These are phyloP conservation scores for Agelastica alni DNA, from an alignment of 2,888 invertebrate species.

Conservation along the genomic window DNA sequence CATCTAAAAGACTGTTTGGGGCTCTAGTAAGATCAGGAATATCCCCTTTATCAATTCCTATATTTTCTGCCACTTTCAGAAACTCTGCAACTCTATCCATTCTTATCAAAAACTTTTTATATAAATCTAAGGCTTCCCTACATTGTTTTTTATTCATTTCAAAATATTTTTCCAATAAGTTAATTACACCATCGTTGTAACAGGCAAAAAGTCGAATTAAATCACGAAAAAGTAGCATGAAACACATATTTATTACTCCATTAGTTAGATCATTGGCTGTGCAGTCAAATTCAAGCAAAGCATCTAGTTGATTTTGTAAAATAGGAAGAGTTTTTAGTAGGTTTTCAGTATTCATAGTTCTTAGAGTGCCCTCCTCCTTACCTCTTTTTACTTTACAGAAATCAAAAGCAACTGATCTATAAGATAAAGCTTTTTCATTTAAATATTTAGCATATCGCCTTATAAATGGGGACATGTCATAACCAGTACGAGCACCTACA, in stretches of 20 bases:
- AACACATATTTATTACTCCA: conserved; percentile 98
- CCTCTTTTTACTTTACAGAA: conserved; percentile 99
- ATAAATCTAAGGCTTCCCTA: conserved; percentile 96
- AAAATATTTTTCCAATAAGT: conserved; percentile 98
- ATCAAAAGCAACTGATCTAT: conserved; percentile 98
- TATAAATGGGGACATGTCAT: conserved; percentile 99
- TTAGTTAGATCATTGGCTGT: conserved; percentile 92
- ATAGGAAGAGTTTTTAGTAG: conserved; percentile 95
- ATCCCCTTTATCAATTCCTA: conserved; percentile 98
- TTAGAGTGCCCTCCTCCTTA: conserved; percentile 96
- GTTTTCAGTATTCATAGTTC: conserved; percentile 98
- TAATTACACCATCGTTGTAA: conserved; percentile 99
- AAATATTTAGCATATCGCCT: conserved; percentile 98
- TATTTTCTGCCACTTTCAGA: conserved; percentile 86
- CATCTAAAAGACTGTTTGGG: conserved; percentile 96
- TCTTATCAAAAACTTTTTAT: conserved; percentile 97
- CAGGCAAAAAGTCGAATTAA: conserved; percentile 97
- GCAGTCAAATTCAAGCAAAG: conserved; percentile 96
- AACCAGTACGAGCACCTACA: conserved; percentile 71
- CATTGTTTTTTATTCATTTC: conserved; percentile 99
- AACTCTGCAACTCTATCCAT: conserved; percentile 99
- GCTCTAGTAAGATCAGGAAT: conserved; percentile 99
- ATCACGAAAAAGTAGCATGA: conserved; percentile 98
- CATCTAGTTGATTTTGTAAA: conserved; percentile 95
- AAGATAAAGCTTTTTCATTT: conserved; percentile 98